A percentile compares a stretch with the other conserved stretches of the same genome.
Evolutionary conservation across 2,797 vertebrate genomes (phyloP).

Genomic region (Enteromius argenteus): DNA sequence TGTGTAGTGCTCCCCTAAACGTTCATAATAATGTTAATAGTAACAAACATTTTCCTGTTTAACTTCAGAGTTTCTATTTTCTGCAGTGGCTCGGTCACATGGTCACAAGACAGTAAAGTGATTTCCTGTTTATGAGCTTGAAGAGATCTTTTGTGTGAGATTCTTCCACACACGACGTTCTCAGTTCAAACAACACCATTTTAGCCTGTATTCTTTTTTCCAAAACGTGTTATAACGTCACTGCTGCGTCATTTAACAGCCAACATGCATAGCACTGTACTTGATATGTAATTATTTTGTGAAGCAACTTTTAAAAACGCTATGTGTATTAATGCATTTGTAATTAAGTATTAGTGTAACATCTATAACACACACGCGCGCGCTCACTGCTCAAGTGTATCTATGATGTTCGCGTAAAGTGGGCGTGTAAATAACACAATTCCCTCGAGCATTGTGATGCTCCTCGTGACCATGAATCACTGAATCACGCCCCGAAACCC

Average conservation of each 20-base stretch:
- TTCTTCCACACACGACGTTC: neutral
- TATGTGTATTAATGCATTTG: neutral
- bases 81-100: neutral
- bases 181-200: neutral
- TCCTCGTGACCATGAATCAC: slow-evolving; percentile 48
- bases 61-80: neutral
- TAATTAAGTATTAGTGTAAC: neutral
- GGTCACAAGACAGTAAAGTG: slow-evolving; percentile 43
- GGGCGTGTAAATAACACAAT: neutral
- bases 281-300: neutral
- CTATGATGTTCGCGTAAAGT: neutral
- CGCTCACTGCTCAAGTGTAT: neutral
- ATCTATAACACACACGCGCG: neutral
- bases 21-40: neutral
- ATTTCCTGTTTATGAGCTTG: slow-evolving; percentile 46
- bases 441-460: neutral
- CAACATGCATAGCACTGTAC: neutral
- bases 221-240: neutral
- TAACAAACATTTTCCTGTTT: neutral
- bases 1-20: neutral
- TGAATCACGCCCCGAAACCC: slow-evolving; percentile 21
- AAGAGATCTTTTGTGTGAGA: neutral
- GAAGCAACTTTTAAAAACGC: neutral
- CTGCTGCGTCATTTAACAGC: neutral
- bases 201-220: neutral